Percentiles rank a stretch among this genome's conserved stretches.
phyloP scores from a whole-genome alignment of 2,113 vertebrate species.

The Amblyornis subalaris region DNA sequence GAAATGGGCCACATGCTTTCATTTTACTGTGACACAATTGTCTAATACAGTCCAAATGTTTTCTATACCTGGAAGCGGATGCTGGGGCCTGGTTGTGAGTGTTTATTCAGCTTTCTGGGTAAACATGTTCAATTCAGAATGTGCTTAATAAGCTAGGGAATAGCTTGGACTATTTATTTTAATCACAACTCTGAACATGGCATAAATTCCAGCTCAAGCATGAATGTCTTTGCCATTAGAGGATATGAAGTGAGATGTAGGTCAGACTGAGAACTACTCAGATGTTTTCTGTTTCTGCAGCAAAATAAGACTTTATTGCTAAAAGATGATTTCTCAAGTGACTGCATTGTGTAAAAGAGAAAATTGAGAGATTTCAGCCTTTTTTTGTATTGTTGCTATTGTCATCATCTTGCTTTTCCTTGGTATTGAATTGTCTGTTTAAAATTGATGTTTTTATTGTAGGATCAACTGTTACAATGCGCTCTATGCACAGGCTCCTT shows the following conservation, averaged over 20 bases:
- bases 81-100: not conserved
- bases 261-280: not conserved
- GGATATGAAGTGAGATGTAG: not conserved
- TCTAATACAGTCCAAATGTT: not conserved
- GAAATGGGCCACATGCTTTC: not conserved
- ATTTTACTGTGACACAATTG: not conserved
- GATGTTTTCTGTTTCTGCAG: not conserved
- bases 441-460: not conserved
- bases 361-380: not conserved
- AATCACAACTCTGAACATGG: not conserved
- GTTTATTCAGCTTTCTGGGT: not conserved
- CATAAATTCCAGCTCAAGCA: not conserved
- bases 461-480: slow-evolving; percentile 98
- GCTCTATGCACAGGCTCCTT: slow-evolving; percentile 87
- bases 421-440: not conserved
- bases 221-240: not conserved
- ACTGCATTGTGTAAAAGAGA: not conserved
- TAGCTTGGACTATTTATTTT: not conserved
- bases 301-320: slow-evolving; percentile 1
- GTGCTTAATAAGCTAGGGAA: not conserved
- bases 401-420: not conserved
- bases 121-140: not conserved
- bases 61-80: not conserved
- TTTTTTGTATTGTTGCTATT: not conserved
- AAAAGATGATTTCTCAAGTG: not conserved